Evolutionary conservation across 2,797 vertebrate genomes (phyloP).

Genomic region (Antennarius maculatus): DNA sequence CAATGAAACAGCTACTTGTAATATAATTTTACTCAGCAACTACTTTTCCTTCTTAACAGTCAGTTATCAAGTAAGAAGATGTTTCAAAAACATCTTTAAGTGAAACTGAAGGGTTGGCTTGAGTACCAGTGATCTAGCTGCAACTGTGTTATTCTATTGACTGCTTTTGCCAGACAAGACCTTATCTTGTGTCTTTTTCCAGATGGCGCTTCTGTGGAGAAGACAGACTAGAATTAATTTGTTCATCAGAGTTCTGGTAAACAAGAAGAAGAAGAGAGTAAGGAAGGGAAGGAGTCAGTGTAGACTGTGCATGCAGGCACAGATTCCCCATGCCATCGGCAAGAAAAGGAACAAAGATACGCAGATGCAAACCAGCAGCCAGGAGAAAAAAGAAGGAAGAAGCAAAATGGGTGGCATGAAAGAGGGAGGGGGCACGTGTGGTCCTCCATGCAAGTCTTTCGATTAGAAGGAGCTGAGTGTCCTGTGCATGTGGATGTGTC

Average conservation of each 20-base stretch:
- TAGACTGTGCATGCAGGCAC: conserved; percentile 23
- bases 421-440: conserved; percentile 56
- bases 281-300: background rate
- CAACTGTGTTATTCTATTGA: background rate
- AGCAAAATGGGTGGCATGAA: conserved; percentile 1
- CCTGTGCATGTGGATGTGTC: conserved; percentile 78
- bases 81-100: background rate
- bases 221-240: conserved; percentile 2
- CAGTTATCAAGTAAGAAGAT: background rate
- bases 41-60: too few species aligned
- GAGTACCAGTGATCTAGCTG: conserved; percentile 15
- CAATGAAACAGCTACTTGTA: background rate
- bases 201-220: conserved; percentile 14
- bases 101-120: conserved; percentile 21
- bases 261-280: conserved; percentile 7
- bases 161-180: conserved; percentile 21
- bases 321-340: conserved; percentile 18
- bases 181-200: conserved; percentile 14
- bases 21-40: background rate
- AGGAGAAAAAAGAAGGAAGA: conserved; percentile 21
- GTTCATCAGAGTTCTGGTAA: background rate
- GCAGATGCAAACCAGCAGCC: conserved; percentile 30
- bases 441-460: conserved; percentile 76
- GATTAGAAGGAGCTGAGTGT: conserved; percentile 77
- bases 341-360: conserved; percentile 28